These are phyloP conservation scores for Drosophila recens DNA, from an alignment of 2,888 invertebrate genomes.

Conservation along the genomic window DNA sequence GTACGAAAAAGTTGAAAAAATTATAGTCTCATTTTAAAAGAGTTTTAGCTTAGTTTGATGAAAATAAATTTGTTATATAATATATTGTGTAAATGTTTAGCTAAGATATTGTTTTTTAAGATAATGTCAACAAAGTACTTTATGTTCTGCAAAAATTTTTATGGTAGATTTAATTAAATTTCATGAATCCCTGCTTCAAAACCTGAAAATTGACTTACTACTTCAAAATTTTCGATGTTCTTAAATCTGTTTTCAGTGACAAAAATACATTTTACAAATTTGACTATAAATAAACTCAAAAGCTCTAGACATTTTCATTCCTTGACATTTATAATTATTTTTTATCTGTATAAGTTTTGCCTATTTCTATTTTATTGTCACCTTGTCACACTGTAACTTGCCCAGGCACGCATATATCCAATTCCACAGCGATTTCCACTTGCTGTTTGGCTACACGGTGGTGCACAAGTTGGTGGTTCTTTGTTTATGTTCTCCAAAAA, in stretches of 20 bases:
- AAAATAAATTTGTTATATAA: too few species aligned
- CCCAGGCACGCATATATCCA: conserved; percentile 39
- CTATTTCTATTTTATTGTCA: background rate
- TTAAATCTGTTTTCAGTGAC: background rate
- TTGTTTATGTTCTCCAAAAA: conserved; percentile 73
- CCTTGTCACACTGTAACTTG: conserved; percentile 33
- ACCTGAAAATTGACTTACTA: too few species aligned
- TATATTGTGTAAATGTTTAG: too few species aligned
- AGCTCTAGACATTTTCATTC: background rate
- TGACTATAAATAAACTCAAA: too few species aligned
- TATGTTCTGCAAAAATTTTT: too few species aligned
- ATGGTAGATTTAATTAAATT: too few species aligned
- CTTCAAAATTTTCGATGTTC: background rate
- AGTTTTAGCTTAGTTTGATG: background rate
- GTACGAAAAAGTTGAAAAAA: conserved; percentile 2
- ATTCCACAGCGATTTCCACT: conserved; percentile 15
- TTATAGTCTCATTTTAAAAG: background rate
- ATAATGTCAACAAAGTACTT: too few species aligned
- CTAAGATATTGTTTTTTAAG: too few species aligned
- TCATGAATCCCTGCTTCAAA: too few species aligned
- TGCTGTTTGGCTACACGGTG: conserved; percentile 7
- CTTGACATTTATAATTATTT: background rate
- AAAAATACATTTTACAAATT: too few species aligned
- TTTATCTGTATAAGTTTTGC: background rate
- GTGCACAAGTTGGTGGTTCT: conserved; percentile 33